Base-by-base conservation (phyloP, 53 echinoderm and acorn worm genomes). In the Mesocentrotus franciscanus region DNA sequence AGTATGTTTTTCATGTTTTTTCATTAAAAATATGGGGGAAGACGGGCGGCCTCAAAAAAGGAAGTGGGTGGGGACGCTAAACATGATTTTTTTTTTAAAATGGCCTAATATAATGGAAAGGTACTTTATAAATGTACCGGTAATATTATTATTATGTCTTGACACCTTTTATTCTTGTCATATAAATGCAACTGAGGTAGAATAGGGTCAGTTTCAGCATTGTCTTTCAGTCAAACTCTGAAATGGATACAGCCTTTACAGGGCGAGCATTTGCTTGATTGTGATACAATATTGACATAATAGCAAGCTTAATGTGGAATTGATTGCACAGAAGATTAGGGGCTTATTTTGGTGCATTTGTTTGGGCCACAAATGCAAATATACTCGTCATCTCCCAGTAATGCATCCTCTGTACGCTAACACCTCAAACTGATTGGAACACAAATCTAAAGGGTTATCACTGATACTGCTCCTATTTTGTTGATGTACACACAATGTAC, bases 261-360 rank as follows among this genome's bases (percentile, higher is more conserved):
- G 42, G 33, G 74, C 0, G 42, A 81, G 81, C 20, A 20, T 81
- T 81, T 42, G 22, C 39, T 20, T 81, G 33, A 74, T 49, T 85
- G 49, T 85, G 85, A 49, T 56, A 60, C 60, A 58, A 58, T 60
- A 13, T 60, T 90, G 58, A 90, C 90, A 90, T 10, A 90, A 29
- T 33, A 58, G 90, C 90, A 90, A 59, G 90, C 90, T 32, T 90
- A 90, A 90, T 90, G 90, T 90, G 90, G 90, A 90, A 59, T 90
- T 90, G 90, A 90, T 90, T 90, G 90, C 60, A 30, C 17, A 36
- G 42, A 39, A 81, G 81, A 81, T 81, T 81, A 81, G 81, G 81
- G 81, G 42, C 81, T 81, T 22, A 33, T 36, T 81, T 81, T 81
- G 33, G 60, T 27, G 60, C 90, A 90, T 60, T 90, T 90, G 90